Base-by-base conservation (phyloP, 2,888 invertebrate genomes). In the Pristionchus fissidentatus region DNA sequence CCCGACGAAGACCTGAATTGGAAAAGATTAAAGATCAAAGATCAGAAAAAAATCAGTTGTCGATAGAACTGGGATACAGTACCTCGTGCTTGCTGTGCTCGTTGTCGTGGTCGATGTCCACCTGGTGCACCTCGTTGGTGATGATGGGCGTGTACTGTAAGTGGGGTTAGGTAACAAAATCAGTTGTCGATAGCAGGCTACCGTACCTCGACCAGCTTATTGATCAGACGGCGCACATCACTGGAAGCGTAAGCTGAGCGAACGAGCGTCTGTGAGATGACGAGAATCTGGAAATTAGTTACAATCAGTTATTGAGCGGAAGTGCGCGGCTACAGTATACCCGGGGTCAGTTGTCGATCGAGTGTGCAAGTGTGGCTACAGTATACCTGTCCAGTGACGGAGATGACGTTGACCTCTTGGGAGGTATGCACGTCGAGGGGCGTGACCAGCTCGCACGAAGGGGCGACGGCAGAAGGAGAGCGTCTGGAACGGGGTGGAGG, bases 31-130 rank as follows among this genome's bases (percentile, higher is more conserved):
- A n/a, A n/a, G n/a, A n/a, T n/a, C n/a, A n/a, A n/a, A n/a, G n/a
- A n/a, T n/a, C n/a, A n/a, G n/a, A n/a, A n/a, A n/a, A n/a, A n/a
- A n/a, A n/a, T n/a, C n/a, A n/a, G n/a, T n/a, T n/a, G n/a, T n/a
- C n/a, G n/a, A n/a, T n/a, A n/a, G n/a, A n/a, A n/a, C n/a, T n/a
- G n/a, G n/a, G n/a, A n/a, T n/a, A n/a, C n/a, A n/a, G n/a, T n/a
- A 75, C 75, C 49, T 77, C 49, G 35, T 77, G 75, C 46, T 46
- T 77, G 49, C 75, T 77, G 49, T 77, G 46, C 75, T 77, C 75
- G 35, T 77, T 77, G 32, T 77, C 75, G 35, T 77, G 75, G 35
- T 77, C 75, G 49, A 77, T 77, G 35, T 77, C 75, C 32, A 49
- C 75, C 75, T 49, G 49, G 10, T 35, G 32, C 75, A 49, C 32